phyloP scores from a whole-genome alignment of 2,888 invertebrate species.

The Criorhina ranunculi region DNA sequence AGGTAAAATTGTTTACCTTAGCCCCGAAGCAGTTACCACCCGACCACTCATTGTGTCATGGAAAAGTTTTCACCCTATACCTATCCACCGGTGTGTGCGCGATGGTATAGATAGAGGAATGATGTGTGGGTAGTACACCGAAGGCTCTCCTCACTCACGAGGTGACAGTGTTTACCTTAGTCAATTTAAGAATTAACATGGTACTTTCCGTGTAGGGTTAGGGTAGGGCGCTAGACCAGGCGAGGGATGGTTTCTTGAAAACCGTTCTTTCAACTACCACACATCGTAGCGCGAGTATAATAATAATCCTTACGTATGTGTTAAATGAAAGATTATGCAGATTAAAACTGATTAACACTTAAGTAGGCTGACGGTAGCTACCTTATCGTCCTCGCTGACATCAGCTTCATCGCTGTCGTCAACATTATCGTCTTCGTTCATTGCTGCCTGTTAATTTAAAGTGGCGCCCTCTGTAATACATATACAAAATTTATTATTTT shows the following conservation, averaged over 20 bases:
- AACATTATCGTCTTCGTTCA: neutral
- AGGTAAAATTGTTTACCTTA: slow-evolving; percentile 68
- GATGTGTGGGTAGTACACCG: slow-evolving; percentile 22
- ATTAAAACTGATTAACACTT: slow-evolving; percentile 73
- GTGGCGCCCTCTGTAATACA: slow-evolving; percentile 61
- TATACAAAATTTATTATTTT: slow-evolving; percentile 62
- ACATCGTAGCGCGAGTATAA: neutral
- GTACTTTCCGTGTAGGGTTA: slow-evolving; percentile 32
- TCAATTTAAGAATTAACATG: slow-evolving; percentile 73
- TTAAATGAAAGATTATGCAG: slow-evolving; percentile 72
- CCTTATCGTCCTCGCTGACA: slow-evolving; percentile 13
- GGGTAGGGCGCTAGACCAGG: neutral
- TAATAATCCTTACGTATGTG: slow-evolving; percentile 48
- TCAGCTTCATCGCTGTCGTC: neutral
- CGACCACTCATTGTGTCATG: slow-evolving; percentile 22
- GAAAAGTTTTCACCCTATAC: slow-evolving; percentile 39
- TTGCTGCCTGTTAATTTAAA: slow-evolving; percentile 60
- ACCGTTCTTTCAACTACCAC: neutral
- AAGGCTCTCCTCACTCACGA: slow-evolving; percentile 19
- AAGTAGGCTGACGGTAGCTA: slow-evolving; percentile 63
- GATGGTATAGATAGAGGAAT: slow-evolving; percentile 1
- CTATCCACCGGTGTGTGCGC: slow-evolving; percentile 33
- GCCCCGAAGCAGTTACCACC: slow-evolving; percentile 43
- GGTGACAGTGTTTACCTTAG: slow-evolving; percentile 71
- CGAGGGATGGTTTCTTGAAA: slow-evolving; percentile 46